A percentile compares a stretch with the other conserved stretches of the same genome.
phyloP scores from a whole-genome alignment of 2,113 vertebrate genomes.

The Elephantulus edwardii region DNA sequence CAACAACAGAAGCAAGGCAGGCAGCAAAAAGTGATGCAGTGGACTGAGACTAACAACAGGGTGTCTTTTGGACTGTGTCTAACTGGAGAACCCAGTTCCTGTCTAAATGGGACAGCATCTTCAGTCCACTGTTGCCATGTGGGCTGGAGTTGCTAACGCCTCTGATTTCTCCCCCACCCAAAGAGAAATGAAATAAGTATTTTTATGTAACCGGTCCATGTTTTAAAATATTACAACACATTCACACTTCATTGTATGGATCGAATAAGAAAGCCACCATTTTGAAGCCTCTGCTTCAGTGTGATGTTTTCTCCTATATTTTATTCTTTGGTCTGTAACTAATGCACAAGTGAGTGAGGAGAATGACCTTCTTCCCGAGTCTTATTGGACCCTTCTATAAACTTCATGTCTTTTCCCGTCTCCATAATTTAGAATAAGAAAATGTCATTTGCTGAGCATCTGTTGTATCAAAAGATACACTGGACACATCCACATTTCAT shows the following conservation, averaged over 20 bases:
- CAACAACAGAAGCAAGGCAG: not conserved
- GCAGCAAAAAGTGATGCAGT: not conserved
- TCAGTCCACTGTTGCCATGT: not conserved
- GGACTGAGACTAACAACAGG: not conserved
- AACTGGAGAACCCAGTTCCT: not conserved
- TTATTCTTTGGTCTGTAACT: not conserved
- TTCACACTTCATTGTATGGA: not conserved
- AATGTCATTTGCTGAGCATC: slow-evolving; percentile 37
- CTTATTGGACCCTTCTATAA: not conserved
- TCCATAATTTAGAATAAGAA: slow-evolving; percentile 41
- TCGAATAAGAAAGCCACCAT: slow-evolving; percentile 8
- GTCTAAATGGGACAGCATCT: not conserved
- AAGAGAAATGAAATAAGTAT: not conserved
- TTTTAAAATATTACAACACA: slow-evolving; percentile 38
- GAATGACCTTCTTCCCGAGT: not conserved
- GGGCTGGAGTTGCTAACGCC: not conserved
- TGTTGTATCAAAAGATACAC: not conserved
- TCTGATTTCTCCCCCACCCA: not conserved
- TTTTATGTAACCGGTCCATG: not conserved
- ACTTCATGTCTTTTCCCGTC: not conserved
- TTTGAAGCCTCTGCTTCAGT: slow-evolving; percentile 22
- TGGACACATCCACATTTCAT: not conserved
- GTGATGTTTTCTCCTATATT: not conserved
- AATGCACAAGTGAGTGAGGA: not conserved
- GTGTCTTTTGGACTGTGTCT: not conserved